Base-by-base conservation (phyloP, 2,797 vertebrate species). In the Ctenosaura bakeri region DNA sequence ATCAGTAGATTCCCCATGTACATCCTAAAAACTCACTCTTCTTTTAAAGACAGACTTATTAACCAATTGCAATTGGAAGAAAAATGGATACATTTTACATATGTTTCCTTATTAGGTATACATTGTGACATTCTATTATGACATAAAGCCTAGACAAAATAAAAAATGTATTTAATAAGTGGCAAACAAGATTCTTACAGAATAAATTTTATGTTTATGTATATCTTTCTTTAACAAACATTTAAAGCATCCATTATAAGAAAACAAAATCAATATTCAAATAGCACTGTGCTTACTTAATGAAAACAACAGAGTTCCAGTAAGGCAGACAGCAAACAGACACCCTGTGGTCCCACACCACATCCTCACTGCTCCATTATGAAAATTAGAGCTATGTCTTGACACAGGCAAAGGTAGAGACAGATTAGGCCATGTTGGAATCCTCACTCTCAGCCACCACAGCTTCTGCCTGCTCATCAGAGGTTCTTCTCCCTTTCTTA, bases 391-490 rank as follows among this genome's bases (percentile, higher is more conserved):
- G 26, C 6, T 1, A 12, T 42, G 77, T 14, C 29, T 59, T 90
- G 56, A 77, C 2, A 0, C 80, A 52, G 92, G 56, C 86, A 1
- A 88, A 9, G 5, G 12, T 18, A 29, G 5, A 38, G 35, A 29
- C 87, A 10, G 87, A 35, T 95, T 83, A 96, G 1, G 46, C 89
- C 92, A 93, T 86, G 52, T 89, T 93, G 91, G 85, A 94, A 46
- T 90, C 93, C 50, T 97, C 96, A 18, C 35, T 93, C 26, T 95
- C 95, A 85, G 62, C 54, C n/a, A 50, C 66, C 1, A 29, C 64
- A 18, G 91, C 54, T 50, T 93, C 96, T 0, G 54, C 82, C 0
- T 71, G 88, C n/a, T 94, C 95, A n/a, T 38, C 86, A 0, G 93
- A 86, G 10, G 16, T 88, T 83, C 52, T 94, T 88, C 84, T 84